Evolutionary conservation across 2,113 vertebrate genomes (phyloP).

Genomic region (Hemiprocne comata): DNA sequence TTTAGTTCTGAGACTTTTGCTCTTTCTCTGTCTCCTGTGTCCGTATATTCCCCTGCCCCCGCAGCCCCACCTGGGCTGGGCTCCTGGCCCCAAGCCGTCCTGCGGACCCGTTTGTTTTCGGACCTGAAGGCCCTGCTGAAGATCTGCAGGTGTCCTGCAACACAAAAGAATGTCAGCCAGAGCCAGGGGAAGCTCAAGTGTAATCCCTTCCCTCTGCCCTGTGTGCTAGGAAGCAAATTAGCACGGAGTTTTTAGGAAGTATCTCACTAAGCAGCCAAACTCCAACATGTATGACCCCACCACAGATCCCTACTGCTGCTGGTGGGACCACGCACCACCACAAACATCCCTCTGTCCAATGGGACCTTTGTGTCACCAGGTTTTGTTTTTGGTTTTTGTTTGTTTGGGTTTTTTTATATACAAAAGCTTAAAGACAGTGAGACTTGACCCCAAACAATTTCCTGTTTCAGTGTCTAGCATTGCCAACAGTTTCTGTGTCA

Average conservation of each 20-base stretch:
- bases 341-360: fast-evolving
- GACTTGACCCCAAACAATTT: background rate
- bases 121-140: background rate
- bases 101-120: background rate
- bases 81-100: no score
- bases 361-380: fast-evolving
- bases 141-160: background rate
- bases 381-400: no score
- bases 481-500: background rate
- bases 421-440: background rate
- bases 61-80: fast-evolving
- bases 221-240: background rate
- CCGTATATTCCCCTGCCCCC: fast-evolving
- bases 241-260: background rate
- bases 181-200: background rate
- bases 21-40: no score
- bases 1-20: fast-evolving
- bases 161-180: fast-evolving
- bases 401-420: fast-evolving
- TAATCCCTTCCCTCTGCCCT: fast-evolving
- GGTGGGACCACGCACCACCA: fast-evolving
- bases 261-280: background rate
- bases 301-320: fast-evolving
- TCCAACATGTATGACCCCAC: fast-evolving
- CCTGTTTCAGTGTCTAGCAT: background rate